Evolutionary conservation across 2,113 vertebrate species (phyloP).

Genomic region (Menura novaehollandiae): DNA sequence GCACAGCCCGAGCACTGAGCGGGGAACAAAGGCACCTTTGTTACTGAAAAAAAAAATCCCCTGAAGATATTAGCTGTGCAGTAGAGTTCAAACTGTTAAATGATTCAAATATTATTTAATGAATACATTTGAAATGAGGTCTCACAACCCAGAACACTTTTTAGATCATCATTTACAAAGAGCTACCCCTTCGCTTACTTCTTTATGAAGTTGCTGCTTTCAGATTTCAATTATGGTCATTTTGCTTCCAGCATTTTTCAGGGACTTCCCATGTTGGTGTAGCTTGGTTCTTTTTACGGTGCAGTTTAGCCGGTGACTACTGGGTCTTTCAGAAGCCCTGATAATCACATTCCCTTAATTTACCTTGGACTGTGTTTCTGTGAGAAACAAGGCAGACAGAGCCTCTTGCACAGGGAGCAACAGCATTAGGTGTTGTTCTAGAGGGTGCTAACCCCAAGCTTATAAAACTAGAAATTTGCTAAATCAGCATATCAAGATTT

Average conservation of each 20-base stretch:
- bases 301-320: background rate
- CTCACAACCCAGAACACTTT: conserved; percentile 28
- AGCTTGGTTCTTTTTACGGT: background rate
- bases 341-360: background rate
- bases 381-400: background rate
- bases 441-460: background rate
- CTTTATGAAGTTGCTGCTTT: conserved; percentile 10
- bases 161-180: conserved; percentile 13
- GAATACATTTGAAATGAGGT: conserved; percentile 40
- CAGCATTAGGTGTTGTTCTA: background rate
- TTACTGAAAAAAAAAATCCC: conserved; percentile 41
- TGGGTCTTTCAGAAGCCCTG: background rate
- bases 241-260: conserved; percentile 9
- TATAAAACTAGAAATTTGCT: background rate
- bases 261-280: background rate
- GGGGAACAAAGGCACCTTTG: conserved; percentile 70
- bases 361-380: background rate
- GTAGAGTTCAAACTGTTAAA: conserved; percentile 53
- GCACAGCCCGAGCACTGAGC: conserved; percentile 30
- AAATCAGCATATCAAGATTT: background rate
- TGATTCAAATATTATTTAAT: conserved; percentile 63
- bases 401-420: background rate
- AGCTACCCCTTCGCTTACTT: background rate
- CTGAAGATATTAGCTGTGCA: conserved; percentile 63
- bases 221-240: conserved; percentile 36